phyloP scores from a whole-genome alignment of 2,113 vertebrate species.

The Sinocyclocheilus anophthalmus region DNA sequence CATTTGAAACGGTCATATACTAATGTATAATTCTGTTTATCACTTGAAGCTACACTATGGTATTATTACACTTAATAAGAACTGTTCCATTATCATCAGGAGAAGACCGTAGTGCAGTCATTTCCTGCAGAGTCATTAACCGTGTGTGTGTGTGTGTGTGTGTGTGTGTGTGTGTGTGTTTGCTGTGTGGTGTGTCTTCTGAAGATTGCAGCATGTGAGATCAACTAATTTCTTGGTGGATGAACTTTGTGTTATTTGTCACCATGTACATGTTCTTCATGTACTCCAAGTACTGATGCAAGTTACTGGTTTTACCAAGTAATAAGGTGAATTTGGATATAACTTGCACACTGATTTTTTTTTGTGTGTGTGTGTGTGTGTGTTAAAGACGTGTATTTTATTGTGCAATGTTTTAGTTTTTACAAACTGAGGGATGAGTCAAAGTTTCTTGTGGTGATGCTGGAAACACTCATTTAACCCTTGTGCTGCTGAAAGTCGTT shows the following conservation, averaged over 20 bases:
- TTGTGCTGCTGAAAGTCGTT: too few relatives aligned
- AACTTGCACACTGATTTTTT: not conserved
- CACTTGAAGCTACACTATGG: not conserved
- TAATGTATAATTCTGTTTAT: not conserved
- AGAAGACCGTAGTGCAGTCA: not conserved
- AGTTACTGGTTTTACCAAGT: not conserved
- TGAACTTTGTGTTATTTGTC: too few relatives aligned
- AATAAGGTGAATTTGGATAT: not conserved
- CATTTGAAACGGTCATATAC: not conserved
- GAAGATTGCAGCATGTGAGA: too few relatives aligned
- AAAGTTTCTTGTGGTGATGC: too few relatives aligned
- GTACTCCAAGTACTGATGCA: not conserved
- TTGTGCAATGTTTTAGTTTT: not conserved
- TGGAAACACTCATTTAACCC: too few relatives aligned
- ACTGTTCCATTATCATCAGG: not conserved
- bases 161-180: not conserved
- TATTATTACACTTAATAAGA: not conserved
- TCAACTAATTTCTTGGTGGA: too few relatives aligned
- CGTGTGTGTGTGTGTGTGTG: too few relatives aligned
- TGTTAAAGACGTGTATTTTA: not conserved
- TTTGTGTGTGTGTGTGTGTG: not conserved
- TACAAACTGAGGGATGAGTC: not conserved
- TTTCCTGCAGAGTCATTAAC: not conserved
- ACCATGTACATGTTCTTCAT: too few relatives aligned
- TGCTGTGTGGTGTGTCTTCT: too few relatives aligned